phyloP scores from a whole-genome alignment of 2,797 vertebrate species.

The Propithecus perrieri region DNA sequence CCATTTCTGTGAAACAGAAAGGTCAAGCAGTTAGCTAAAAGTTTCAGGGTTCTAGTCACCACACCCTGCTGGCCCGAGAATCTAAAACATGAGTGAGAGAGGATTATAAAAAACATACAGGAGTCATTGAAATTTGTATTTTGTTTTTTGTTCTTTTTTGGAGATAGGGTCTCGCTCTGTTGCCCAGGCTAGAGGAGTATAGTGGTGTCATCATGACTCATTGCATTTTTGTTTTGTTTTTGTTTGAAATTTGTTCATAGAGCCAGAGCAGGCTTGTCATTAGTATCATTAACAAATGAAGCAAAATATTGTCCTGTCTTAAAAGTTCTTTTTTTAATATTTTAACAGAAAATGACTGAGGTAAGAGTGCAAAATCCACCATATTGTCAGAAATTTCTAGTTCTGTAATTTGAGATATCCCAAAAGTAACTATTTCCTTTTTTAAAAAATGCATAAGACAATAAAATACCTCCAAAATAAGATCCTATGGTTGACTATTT shows the following conservation, averaged over 20 bases:
- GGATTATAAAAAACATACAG: not conserved
- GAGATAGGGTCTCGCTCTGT: not conserved
- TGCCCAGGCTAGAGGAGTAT: not conserved
- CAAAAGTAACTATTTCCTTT: not conserved
- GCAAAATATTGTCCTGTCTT: not conserved
- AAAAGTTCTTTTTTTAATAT: not conserved
- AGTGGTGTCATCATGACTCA: not conserved
- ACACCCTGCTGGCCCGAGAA: not conserved
- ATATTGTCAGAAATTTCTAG: not conserved
- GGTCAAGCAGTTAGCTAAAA: not conserved
- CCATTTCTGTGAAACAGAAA: not conserved
- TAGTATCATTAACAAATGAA: not conserved
- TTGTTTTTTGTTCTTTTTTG: not conserved
- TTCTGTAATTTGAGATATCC: not conserved
- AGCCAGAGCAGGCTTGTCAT: not conserved
- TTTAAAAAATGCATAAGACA: not conserved
- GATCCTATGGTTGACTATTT: not conserved
- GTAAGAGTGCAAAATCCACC: not conserved
- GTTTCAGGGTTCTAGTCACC: not conserved
- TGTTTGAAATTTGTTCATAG: not conserved
- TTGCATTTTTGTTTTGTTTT: not conserved
- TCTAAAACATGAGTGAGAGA: not conserved
- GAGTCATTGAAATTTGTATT: not conserved
- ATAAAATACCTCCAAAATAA: not conserved
- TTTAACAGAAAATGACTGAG: not conserved